Evolutionary conservation across 2,888 invertebrate species (phyloP).

Genomic region (Odontocolon sp.): DNA sequence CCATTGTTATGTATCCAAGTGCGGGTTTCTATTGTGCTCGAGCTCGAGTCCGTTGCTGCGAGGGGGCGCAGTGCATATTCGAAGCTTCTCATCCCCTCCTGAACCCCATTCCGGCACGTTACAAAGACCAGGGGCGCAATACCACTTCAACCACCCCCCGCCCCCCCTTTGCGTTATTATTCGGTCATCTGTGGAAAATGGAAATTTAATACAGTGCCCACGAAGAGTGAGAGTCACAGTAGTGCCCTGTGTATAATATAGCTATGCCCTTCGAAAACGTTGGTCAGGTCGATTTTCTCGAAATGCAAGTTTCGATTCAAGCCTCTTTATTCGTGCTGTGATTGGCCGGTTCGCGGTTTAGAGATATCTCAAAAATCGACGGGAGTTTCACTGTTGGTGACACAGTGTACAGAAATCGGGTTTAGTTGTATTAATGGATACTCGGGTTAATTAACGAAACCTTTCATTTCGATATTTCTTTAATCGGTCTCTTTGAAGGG

Average conservation of each 20-base stretch:
- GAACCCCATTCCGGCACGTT: constrained; percentile 10
- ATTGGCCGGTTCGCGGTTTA: too few relatives aligned
- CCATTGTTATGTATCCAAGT: constrained; percentile 59
- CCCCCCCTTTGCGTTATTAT: constrained; percentile 63
- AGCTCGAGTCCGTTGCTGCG: constrained; percentile 26
- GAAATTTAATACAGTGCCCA: constrained; percentile 71
- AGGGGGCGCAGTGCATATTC: constrained; percentile 24
- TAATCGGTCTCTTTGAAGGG: too few relatives aligned
- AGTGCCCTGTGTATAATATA: constrained; percentile 9
- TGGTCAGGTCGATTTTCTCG: too few relatives aligned
- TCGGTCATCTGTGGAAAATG: constrained; percentile 68
- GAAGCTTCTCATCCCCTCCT: constrained; percentile 38
- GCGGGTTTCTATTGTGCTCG: constrained; percentile 55
- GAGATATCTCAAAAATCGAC: too few relatives aligned
- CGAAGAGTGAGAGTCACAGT: constrained; percentile 46
- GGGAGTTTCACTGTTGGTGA: too few relatives aligned
- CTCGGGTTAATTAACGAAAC: too few relatives aligned
- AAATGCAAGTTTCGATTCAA: too few relatives aligned
- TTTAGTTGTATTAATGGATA: too few relatives aligned
- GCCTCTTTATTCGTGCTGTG: too few relatives aligned
- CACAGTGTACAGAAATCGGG: too few relatives aligned
- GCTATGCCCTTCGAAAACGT: background rate
- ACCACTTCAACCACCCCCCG: constrained; percentile 19
- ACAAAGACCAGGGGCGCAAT: constrained; percentile 14
- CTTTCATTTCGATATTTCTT: too few relatives aligned